Conservation (phyloP, 2,888 invertebrate species). For the Hipparchia semele region DNA sequence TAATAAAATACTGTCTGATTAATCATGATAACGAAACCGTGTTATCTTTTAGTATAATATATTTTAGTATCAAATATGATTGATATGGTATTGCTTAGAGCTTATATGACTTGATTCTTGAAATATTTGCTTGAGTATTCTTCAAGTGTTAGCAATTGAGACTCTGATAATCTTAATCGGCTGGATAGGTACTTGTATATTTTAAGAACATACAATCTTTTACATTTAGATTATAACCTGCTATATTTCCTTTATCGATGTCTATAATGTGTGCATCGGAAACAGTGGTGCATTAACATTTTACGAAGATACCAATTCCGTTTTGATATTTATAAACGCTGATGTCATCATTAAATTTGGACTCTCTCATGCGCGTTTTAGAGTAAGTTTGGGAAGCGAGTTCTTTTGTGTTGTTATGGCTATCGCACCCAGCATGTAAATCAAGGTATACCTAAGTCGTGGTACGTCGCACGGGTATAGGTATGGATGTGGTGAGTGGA, state of each 20-base stretch:
- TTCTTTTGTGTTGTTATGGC: slow-evolving; percentile 42
- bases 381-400: slow-evolving; percentile 40
- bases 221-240: background rate
- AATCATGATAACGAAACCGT: slow-evolving; percentile 18
- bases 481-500: slow-evolving; percentile 74
- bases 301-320: background rate
- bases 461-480: slow-evolving; percentile 58
- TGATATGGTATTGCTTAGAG: background rate
- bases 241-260: background rate
- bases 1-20: slow-evolving; percentile 10
- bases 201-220: background rate
- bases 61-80: background rate
- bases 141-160: slow-evolving; percentile 14
- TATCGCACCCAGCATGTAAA: slow-evolving; percentile 62
- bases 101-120: background rate
- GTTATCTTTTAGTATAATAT: slow-evolving; percentile 7
- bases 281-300: background rate
- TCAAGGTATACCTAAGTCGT: slow-evolving; percentile 54
- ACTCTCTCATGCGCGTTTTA: slow-evolving; percentile 35
- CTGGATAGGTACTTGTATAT: slow-evolving; percentile 2
- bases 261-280: background rate
- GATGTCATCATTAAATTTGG: slow-evolving; percentile 19
- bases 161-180: background rate
- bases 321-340: slow-evolving; percentile 12
- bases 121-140: slow-evolving; percentile 8